Base-by-base conservation (phyloP, 2,888 invertebrate genomes). In the Hesperia comma region DNA sequence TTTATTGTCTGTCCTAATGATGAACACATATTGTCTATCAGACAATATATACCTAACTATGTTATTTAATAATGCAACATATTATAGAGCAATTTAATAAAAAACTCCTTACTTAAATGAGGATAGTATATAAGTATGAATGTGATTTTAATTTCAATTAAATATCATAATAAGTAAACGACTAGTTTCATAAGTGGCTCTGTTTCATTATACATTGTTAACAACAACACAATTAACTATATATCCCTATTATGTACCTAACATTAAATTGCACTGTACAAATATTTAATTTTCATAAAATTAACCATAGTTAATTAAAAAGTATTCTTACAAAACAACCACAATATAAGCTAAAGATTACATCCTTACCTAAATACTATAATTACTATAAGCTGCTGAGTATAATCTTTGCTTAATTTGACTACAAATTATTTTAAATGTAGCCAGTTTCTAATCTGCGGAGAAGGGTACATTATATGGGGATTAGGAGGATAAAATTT, bases 1-100 rank as follows among this genome's bases (percentile, higher is more conserved):
- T 75, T 85, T 84, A 84, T 85, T 85, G 85, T 85, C 84, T 79
- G 79, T 72, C 75, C 73, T 74, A 79, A 63, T 71, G 71, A 77
- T 79, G 78, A 81, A 82, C 80, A 82, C 77, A 69, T 64, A 69
- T 75, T 77, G 79, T 75, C 76, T 78, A 79, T 26, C 5, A 26
- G 26, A 79, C 72, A 76, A 79, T 68, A 40, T n/a, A 8, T 43
- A 26, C 17, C 17, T 60, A 43, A 2, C 43, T 17, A 61, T 15
- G 17, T 32, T 37, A 41, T 19, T 4, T 57, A 56, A 40, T 8
- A 40, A 40, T 37, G 37, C 37, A 37, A 37, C 37, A 37, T 37
- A 37, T 10, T 37, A 37, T 10, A 37, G 8, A 3, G 37, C 12
- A 37, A 37, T 8, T 37, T 37, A 37, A 10, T 12, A 37, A 8